A percentile compares a stretch with the other conserved stretches of the same genome.
Conservation (phyloP, 2,888 invertebrate genomes). For the Pheosia tremula region DNA sequence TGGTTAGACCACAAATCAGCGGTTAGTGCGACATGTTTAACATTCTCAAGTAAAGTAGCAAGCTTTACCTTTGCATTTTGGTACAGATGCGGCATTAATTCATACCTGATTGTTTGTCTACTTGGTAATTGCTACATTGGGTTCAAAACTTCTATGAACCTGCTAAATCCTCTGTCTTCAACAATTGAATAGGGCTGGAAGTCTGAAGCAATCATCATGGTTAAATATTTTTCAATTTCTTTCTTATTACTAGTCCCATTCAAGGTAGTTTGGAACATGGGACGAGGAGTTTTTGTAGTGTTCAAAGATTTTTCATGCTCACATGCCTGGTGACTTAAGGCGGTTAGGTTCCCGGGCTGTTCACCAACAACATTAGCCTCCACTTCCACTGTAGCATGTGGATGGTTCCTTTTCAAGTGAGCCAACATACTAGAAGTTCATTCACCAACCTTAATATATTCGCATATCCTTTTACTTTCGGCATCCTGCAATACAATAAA, state of each 20-base stretch:
- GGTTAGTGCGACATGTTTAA: slow-evolving; percentile 7
- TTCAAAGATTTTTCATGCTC: not conserved
- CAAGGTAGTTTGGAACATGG: not conserved
- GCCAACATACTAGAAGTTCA: slow-evolving; percentile 15
- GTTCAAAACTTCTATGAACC: slow-evolving; percentile 7
- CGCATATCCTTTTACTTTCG: slow-evolving; percentile 7
- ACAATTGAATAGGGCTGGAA: slow-evolving; percentile 14
- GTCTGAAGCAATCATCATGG: slow-evolving; percentile 11
- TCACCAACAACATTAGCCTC: not conserved
- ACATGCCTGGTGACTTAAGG: slow-evolving; percentile 1
- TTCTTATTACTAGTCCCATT: slow-evolving; percentile 2
- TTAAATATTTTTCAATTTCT: slow-evolving; percentile 1
- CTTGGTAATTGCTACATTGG: slow-evolving; percentile 8
- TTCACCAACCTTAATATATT: slow-evolving; percentile 1
- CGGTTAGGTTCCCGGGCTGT: not conserved
- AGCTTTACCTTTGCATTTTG: not conserved
- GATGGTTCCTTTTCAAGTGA: slow-evolving; percentile 13
- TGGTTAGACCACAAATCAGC: slow-evolving; percentile 9
- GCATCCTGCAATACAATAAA: too few species aligned
- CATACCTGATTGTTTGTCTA: slow-evolving; percentile 8
- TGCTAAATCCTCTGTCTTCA: slow-evolving; percentile 12
- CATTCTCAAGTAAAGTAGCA: slow-evolving; percentile 2
- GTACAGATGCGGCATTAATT: slow-evolving; percentile 1
- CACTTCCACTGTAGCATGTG: slow-evolving; percentile 13
- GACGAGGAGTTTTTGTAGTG: not conserved